Evolutionary conservation across 2,113 vertebrate species (phyloP).

Genomic region (Nasalis larvatus): DNA sequence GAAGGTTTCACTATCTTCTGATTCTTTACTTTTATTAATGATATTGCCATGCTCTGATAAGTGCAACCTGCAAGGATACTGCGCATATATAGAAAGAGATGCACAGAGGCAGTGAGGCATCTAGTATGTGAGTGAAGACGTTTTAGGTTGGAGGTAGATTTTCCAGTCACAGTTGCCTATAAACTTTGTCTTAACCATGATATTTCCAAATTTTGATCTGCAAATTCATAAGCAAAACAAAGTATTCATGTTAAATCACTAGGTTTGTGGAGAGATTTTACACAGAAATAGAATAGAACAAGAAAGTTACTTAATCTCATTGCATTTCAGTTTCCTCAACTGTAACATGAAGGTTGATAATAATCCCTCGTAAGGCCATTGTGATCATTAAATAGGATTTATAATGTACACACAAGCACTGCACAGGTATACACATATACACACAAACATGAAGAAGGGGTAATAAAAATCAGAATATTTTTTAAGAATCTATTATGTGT

Average conservation of each 20-base stretch:
- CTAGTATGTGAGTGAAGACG: not conserved
- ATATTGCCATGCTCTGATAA: not conserved
- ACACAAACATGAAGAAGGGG: not conserved
- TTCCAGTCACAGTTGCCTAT: fast-evolving
- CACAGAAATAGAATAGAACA: not conserved
- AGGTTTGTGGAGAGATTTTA: not conserved
- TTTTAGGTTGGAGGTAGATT: not conserved
- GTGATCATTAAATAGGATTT: not conserved
- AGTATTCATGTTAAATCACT: not conserved
- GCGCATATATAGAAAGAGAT: not conserved
- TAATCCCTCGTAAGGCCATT: not conserved
- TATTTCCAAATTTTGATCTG: not conserved
- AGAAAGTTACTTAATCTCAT: not conserved
- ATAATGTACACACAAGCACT: not conserved
- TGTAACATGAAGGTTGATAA: not conserved
- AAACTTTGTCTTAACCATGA: not conserved
- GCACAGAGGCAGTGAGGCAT: not conserved
- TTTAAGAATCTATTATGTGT: not conserved
- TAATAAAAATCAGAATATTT: not conserved
- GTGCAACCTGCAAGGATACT: not conserved
- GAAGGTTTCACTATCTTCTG: not conserved
- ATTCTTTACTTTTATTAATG: not conserved
- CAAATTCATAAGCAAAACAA: not conserved
- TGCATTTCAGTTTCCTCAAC: not conserved
- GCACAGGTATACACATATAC: not conserved